A percentile compares a stretch with the other conserved stretches of the same genome.
Conservation (phyloP, 2,888 invertebrate species). For the Torymus tubicola region DNA sequence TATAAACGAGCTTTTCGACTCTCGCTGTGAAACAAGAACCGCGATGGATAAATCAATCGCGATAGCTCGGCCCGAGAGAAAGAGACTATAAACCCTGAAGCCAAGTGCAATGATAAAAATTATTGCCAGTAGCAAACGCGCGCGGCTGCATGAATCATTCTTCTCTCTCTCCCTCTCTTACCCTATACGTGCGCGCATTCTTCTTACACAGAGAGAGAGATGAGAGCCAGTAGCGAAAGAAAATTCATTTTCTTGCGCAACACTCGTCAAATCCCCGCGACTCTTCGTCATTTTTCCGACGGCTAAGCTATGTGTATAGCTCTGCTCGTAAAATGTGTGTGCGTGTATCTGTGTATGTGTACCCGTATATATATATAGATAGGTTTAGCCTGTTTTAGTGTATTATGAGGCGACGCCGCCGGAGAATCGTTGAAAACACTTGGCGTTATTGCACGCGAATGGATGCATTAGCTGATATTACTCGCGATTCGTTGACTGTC, state of each 20-base stretch:
- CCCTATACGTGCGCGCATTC: not conserved
- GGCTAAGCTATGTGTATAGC: too few species aligned
- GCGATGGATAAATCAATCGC: constrained; percentile 52
- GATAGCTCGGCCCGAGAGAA: not conserved
- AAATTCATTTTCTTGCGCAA: too few species aligned
- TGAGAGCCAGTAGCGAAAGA: too few species aligned
- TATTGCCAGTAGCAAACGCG: constrained; percentile 44
- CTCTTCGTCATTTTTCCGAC: too few species aligned
- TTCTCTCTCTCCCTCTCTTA: not conserved
- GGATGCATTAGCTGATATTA: constrained; percentile 31
- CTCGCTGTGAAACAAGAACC: constrained; percentile 14
- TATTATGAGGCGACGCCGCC: too few species aligned
- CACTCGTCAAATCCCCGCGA: too few species aligned
- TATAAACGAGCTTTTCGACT: constrained; percentile 1
- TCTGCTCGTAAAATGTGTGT: too few species aligned
- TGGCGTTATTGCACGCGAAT: constrained; percentile 39
- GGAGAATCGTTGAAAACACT: constrained; percentile 42
- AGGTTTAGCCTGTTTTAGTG: too few species aligned
- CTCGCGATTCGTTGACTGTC: constrained; percentile 8
- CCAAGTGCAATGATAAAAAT: constrained; percentile 56
- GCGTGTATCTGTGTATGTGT: too few species aligned
- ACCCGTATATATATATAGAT: too few species aligned
- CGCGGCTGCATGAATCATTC: constrained; percentile 33
- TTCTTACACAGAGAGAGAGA: too few species aligned
- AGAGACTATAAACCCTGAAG: constrained; percentile 22